Base-by-base conservation (phyloP, 1,140 invertebrate genomes). In the Leptinotarsa undecemlineata region DNA sequence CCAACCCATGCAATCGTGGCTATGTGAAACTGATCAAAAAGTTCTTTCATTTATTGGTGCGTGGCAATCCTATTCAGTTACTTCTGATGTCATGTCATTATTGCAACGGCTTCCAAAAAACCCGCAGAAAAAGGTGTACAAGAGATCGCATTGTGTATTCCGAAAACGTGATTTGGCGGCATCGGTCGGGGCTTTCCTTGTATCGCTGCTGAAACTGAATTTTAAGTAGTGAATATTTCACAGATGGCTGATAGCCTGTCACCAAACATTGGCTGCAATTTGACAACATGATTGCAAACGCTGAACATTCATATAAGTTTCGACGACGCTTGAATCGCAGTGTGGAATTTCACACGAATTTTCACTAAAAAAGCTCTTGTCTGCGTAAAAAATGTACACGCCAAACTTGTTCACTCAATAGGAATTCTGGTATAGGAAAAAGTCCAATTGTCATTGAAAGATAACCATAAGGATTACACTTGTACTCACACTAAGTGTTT, bases 201-300 rank as follows among this genome's bases (percentile, higher is more conserved):
- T 68, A 42, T 68, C 66, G 66, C 66, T 68, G 74, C 74, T 71
- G 74, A 80, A 80, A 78, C 78, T 80, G 78, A 80, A 80, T 80
- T 80, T 80, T 80, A 80, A 80, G 68, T 77, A 80, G 78, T 78
- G 76, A 80, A 80, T 80, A 80, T 80, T 78, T 80, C 78, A 80
- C 73, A 13, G 75, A 71, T 72, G 71, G 75, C 74, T 74, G 75
- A 78, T 80, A 71, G 76, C 74, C 78, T 80, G 78, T 80, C 78
- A 78, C 69, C 77, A 72, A 75, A 76, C 77, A 75, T 76, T 78
- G 73, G 70, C 73, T 57, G 51, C 78, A 80, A 80, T 80, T 80
- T 80, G 78, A 80, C 78, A 80, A 80, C 78, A 80, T 80, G 78
- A 80, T 80, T 80, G 77, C 74, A 70, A 74, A 72, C 61, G 48